These are phyloP conservation scores for Protobothrops mucrosquamatus DNA, from an alignment of 2,113 vertebrate genomes.

Conservation along the genomic window DNA sequence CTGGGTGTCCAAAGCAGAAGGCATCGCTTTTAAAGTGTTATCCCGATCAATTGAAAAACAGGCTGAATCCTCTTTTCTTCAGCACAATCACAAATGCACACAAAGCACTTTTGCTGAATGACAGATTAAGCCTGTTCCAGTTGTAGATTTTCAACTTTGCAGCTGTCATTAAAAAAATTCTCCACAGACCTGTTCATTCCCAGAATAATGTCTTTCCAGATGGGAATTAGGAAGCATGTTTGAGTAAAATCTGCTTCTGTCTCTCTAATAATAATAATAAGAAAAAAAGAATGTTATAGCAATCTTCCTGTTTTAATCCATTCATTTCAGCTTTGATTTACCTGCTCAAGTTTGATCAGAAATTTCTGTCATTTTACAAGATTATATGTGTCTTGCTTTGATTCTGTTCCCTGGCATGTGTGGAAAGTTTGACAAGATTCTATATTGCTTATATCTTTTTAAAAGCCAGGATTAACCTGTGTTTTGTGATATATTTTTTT, in stretches of 20 bases:
- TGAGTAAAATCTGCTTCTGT: conserved; percentile 89
- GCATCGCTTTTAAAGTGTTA: not conserved
- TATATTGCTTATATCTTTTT: conserved; percentile 70
- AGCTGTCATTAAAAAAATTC: conserved; percentile 65
- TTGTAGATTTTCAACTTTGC: conserved; percentile 62
- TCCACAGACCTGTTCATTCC: conserved; percentile 64
- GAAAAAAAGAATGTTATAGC: conserved; percentile 59
- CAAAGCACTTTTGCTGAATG: conserved; percentile 54
- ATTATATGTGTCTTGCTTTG: conserved; percentile 72
- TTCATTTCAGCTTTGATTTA: conserved; percentile 85
- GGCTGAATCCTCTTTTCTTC: conserved; percentile 41
- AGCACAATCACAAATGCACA: not conserved
- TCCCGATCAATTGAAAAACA: not conserved
- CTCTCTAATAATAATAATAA: conserved; percentile 73
- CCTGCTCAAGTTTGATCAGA: conserved; percentile 78
- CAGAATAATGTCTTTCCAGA: conserved; percentile 69
- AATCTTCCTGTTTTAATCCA: conserved; percentile 85
- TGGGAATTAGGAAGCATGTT: conserved; percentile 74
- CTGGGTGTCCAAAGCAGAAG: not conserved
- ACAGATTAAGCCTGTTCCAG: conserved; percentile 55
- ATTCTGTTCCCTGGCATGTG: conserved; percentile 69
- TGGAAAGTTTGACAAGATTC: conserved; percentile 71
- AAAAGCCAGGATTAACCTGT: conserved; percentile 83
- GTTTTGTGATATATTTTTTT: conserved; percentile 71
- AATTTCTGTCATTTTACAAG: conserved; percentile 81